Base-by-base conservation (phyloP, 2,888 invertebrate species). In the Nomada flava region DNA sequence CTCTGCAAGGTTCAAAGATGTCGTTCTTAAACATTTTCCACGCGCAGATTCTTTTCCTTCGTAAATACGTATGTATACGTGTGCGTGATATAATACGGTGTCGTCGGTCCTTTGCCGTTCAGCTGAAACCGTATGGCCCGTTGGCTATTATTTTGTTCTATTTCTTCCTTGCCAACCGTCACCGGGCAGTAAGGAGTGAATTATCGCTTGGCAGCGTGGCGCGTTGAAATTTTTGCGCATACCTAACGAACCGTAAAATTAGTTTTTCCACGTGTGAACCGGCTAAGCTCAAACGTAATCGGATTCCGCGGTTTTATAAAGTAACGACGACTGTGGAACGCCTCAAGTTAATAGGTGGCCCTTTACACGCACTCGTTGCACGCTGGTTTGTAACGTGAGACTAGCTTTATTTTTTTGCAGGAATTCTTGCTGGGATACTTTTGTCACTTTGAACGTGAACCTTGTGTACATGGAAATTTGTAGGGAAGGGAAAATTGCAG, bases 161-260 rank as follows among this genome's bases (percentile, higher is more conserved):
- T 53, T 62, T 64, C 60, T 23, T 60, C 60, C 50, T 60, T 26
- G 42, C 10, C n/a, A 26, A 26, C n/a, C 63, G 68, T 64, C 63
- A 59, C 72, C 2, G 9, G 11, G 52, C 55, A 44, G 68, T 69
- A 76, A 78, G 71, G 63, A 73, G 79, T 84, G 84, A 82, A 82
- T 86, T 84, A 86, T 86, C 73, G 59, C 84, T 57, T 71, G 60
- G 77, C 72, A 23, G 29, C 69, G 23, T 10, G 71, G 29, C 47
- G 67, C 47, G 29, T 59, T 57, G 63, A 67, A 68, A 67, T 77
- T 83, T 80, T 80, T 78, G 62, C 76, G 83, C 79, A 64, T 67
- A 72, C 59, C 60, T 76, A 85, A 87, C 73, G 79, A 85, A 77
- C 80, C 74, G 63, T 70, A 73, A 84, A 79, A 86, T 79, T 84